Base-by-base conservation (phyloP, 2,888 invertebrate species). In the Platycheirus rosarum region DNA sequence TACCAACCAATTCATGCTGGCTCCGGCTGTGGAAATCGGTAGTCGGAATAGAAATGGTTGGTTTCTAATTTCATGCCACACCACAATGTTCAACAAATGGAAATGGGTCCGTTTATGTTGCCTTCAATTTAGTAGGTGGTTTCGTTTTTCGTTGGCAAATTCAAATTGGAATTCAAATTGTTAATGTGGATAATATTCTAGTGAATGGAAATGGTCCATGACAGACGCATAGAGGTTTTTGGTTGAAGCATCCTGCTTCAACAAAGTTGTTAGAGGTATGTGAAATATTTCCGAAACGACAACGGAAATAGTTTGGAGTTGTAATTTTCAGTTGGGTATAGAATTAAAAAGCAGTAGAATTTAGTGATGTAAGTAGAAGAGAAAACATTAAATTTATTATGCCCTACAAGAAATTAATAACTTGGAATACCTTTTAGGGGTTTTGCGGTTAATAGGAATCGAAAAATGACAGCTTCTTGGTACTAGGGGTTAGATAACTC, bases 51-150 rank as follows among this genome's bases (percentile, higher is more conserved):
- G 13, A 0, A 35, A 55, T 9, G 11, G 29, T 29, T 29, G 16
- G 32, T 51, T 51, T 51, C 6, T 18, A 32, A 32, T 51, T 29
- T 18, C 16, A 32, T 51, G 51, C 16, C 5, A 16, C 2, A 53
- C 53, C 18, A 32, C 35, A 35, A 55, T 8, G 9, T 37, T 55
- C 20, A 37, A 20, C 37, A 37, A 37, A 55, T 55, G 13, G 37
- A 37, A 37, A 37, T 2, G 37, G 13, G 53, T 55, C 37, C 7
- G 13, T 55, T 37, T 55, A 4, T 20, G n/a, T 53, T 37, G 53
- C 20, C 37, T 37, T 37, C 14, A 13, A 3, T 37, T 7, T 18
- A 37, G 9, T 5, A 37, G 20, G 20, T 20, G 16, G 37, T 7
- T 32, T 14, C 9, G 4, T 23, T 55, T 23, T 23, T 14, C 2